A percentile compares a stretch with the other conserved stretches of the same genome.
Conservation (phyloP, 2,797 vertebrate species). For the Hemitrygon akajei region DNA sequence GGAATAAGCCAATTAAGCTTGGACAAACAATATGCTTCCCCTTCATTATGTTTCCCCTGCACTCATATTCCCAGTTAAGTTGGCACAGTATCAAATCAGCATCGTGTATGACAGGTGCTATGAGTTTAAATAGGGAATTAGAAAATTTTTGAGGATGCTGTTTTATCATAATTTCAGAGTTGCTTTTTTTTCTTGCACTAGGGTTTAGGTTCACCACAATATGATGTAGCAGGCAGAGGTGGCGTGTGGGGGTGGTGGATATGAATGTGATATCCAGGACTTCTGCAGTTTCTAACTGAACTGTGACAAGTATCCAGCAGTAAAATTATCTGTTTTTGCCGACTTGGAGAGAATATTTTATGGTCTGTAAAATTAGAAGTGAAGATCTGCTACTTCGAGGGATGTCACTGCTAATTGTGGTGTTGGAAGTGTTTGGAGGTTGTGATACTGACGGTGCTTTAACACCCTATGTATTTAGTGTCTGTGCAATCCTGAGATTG, state of each 20-base stretch:
- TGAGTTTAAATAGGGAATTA: neutral
- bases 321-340: neutral
- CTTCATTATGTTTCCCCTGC: neutral
- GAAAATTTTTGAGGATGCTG: neutral
- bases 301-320: neutral
- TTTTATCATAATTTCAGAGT: neutral
- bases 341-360: neutral
- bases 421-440: conserved; percentile 6
- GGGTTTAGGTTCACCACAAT: neutral
- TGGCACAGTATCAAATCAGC: neutral
- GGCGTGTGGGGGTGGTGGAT: neutral
- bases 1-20: neutral
- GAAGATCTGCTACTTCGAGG: neutral
- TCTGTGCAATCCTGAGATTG: neutral
- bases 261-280: neutral
- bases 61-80: neutral
- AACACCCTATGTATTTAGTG: neutral
- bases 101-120: neutral
- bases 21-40: neutral
- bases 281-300: neutral
- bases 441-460: neutral
- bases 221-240: neutral
- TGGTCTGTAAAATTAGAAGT: neutral
- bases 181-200: neutral
- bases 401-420: conserved; percentile 4